Conservation (phyloP, 2,888 invertebrate genomes). For the Leptopilina myrica region DNA sequence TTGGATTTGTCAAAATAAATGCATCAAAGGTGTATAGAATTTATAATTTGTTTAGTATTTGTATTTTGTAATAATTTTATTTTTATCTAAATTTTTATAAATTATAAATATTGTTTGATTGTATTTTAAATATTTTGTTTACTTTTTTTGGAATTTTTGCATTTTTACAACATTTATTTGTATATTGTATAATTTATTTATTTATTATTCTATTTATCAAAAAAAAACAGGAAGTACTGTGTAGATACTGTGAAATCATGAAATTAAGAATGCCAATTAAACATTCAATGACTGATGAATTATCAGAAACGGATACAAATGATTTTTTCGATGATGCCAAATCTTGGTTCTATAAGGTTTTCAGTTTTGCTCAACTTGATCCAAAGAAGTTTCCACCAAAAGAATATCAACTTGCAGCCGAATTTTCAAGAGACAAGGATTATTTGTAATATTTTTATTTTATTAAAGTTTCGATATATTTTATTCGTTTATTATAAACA, state of each 20-base stretch:
- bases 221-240: conserved; percentile 80
- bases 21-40: conserved; percentile 79
- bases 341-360: conserved; percentile 77
- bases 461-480: neutral
- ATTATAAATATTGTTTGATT: no score
- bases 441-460: conserved; percentile 81
- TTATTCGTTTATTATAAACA: no score
- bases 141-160: neutral
- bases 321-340: conserved; percentile 77
- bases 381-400: conserved; percentile 80
- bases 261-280: conserved; percentile 88
- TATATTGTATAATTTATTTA: neutral
- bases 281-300: conserved; percentile 60
- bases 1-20: conserved; percentile 85
- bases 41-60: no score
- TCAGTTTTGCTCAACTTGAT: conserved; percentile 81
- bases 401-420: conserved; percentile 82
- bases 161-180: no score
- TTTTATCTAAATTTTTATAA: no score
- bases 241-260: conserved; percentile 86
- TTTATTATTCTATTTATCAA: no score
- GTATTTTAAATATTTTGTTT: neutral
- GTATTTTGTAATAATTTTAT: neutral
- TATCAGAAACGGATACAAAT: conserved; percentile 57
- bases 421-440: conserved; percentile 84